Percentiles rank a stretch among this genome's conserved stretches.
Evolutionary conservation across 1,140 invertebrate genomes (phyloP).

Genomic region (Calephelis virginiensis): DNA sequence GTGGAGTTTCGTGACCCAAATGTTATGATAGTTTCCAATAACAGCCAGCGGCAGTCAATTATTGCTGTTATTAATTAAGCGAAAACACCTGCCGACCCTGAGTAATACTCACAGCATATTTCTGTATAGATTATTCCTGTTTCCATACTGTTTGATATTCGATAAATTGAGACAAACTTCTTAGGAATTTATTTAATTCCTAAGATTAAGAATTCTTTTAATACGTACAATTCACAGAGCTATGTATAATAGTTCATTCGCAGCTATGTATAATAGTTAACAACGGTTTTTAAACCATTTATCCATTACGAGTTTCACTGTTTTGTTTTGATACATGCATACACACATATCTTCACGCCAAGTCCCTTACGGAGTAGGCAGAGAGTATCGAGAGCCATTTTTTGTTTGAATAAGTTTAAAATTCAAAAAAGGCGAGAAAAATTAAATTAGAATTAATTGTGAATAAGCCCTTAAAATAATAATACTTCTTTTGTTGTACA

Average conservation of each 20-base stretch:
- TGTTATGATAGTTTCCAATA: conserved; percentile 74
- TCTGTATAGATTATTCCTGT: conserved; percentile 6
- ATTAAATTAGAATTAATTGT: neutral
- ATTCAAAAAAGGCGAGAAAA: neutral
- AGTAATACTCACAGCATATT: neutral
- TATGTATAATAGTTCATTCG: too few species aligned
- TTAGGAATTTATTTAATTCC: too few species aligned
- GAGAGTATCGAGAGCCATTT: too few species aligned
- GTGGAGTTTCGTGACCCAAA: conserved; percentile 66
- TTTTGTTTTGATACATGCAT: too few species aligned
- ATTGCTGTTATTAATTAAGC: conserved; percentile 69
- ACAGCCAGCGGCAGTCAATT: conserved; percentile 67
- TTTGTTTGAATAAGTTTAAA: too few species aligned
- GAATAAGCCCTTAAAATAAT: too few species aligned
- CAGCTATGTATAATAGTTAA: too few species aligned
- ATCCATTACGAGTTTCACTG: neutral
- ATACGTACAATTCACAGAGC: too few species aligned
- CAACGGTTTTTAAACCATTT: neutral
- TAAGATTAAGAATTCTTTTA: too few species aligned
- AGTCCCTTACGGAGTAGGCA: too few species aligned
- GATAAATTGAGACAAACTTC: neutral
- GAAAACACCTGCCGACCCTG: conserved; percentile 29
- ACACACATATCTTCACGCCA: too few species aligned
- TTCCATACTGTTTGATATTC: neutral
- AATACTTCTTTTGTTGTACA: too few species aligned